These are phyloP conservation scores for Phaetusa simplex DNA, from an alignment of 2,113 vertebrate species.

Conservation along the genomic window DNA sequence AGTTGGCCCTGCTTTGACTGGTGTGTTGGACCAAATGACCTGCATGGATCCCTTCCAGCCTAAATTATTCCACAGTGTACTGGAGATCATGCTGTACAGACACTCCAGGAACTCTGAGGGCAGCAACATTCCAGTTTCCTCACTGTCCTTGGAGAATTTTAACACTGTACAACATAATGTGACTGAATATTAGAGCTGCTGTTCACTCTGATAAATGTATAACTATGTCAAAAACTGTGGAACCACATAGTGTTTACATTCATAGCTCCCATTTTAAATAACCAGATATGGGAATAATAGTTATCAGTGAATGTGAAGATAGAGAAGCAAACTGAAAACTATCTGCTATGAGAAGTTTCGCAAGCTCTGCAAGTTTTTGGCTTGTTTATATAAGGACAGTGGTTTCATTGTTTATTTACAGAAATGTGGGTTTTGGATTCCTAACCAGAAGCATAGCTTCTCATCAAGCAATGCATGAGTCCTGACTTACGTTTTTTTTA, in stretches of 20 bases:
- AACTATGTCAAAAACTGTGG: background rate
- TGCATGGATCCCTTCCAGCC: conserved; percentile 23
- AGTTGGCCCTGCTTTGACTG: background rate
- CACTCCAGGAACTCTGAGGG: background rate
- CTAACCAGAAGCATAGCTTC: background rate
- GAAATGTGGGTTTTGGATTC: background rate
- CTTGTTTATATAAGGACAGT: background rate
- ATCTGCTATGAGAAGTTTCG: background rate
- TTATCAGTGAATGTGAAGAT: background rate
- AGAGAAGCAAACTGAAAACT: background rate
- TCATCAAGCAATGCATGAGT: background rate
- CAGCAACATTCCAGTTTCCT: background rate
- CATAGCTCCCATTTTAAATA: background rate
- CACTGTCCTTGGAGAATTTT: background rate
- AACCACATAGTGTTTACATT: background rate
- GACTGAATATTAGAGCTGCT: background rate
- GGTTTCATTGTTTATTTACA: background rate
- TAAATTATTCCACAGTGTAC: background rate
- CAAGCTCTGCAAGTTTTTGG: background rate
- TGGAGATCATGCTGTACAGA: background rate
- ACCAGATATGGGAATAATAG: background rate
- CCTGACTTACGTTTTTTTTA: background rate
- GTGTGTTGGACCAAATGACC: conserved; percentile 26
- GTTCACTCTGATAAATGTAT: background rate
- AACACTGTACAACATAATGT: background rate